phyloP scores from a whole-genome alignment of 1,140 invertebrate genomes.

The Artemia franciscana region DNA sequence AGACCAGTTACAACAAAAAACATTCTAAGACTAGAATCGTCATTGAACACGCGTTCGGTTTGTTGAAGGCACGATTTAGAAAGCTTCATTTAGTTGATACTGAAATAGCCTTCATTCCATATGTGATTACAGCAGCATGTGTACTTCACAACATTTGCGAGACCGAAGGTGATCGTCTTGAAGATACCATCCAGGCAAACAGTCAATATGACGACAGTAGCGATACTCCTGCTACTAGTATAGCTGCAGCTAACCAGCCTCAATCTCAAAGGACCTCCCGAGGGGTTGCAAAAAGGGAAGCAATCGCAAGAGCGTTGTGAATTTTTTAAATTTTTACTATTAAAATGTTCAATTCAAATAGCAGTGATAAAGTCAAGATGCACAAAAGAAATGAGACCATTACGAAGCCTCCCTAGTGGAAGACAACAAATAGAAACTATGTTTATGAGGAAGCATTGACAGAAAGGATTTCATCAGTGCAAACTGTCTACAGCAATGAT shows the following conservation, averaged over 20 bases:
- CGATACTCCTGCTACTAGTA: neutral
- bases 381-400: too few species aligned
- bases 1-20: neutral
- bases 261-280: neutral
- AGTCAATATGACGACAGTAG: neutral
- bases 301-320: neutral
- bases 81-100: neutral
- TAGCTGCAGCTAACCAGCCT: neutral
- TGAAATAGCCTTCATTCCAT: neutral
- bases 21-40: neutral
- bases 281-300: neutral
- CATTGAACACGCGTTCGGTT: neutral
- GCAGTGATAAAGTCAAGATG: too few species aligned
- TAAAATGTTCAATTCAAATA: too few species aligned
- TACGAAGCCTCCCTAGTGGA: too few species aligned
- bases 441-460: too few species aligned
- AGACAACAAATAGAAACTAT: too few species aligned
- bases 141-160: neutral
- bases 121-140: neutral
- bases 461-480: too few species aligned
- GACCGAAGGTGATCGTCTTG: neutral
- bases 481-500: too few species aligned
- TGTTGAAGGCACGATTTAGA: neutral
- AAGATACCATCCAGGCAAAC: neutral
- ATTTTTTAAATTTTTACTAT: too few species aligned